Conservation (phyloP, 2,888 invertebrate species). For the Callyntrura sp. region DNA sequence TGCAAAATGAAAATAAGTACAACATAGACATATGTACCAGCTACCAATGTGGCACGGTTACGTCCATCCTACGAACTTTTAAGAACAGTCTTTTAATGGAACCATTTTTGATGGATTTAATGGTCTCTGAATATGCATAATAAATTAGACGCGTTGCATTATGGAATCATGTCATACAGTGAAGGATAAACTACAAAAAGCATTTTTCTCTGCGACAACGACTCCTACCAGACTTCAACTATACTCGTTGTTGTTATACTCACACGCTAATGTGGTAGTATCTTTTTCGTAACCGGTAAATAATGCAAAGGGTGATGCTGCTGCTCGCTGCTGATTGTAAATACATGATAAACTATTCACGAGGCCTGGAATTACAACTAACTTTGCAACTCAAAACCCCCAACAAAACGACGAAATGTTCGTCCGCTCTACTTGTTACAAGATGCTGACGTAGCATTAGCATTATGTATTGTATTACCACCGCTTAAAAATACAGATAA, state of each 20-base stretch:
- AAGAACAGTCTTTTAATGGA: not conserved
- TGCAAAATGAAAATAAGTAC: conserved; percentile 37
- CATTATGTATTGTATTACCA: conserved; percentile 38
- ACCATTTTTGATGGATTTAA: conserved; percentile 14
- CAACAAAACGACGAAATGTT: not conserved
- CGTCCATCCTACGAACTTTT: not conserved
- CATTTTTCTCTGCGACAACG: not conserved
- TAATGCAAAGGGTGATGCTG: not conserved
- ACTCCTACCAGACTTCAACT: too few relatives aligned
- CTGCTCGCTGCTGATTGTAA: not conserved
- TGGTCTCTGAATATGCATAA: conserved; percentile 31
- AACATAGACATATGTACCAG: not conserved
- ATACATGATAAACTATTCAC: not conserved
- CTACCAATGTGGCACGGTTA: not conserved
- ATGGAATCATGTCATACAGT: conserved; percentile 12
- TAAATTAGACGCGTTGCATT: conserved; percentile 8
- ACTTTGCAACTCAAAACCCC: not conserved
- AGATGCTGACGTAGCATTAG: not conserved
- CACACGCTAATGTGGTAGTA: too few relatives aligned
- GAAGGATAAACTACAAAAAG: conserved; percentile 7
- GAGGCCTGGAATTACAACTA: not conserved
- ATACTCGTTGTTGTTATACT: too few relatives aligned
- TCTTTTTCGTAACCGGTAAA: too few relatives aligned
- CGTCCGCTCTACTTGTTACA: not conserved
- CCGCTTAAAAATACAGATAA: conserved; percentile 1